Base-by-base conservation (phyloP, 1,140 invertebrate genomes). In the Polypedilum vanderplanki region DNA sequence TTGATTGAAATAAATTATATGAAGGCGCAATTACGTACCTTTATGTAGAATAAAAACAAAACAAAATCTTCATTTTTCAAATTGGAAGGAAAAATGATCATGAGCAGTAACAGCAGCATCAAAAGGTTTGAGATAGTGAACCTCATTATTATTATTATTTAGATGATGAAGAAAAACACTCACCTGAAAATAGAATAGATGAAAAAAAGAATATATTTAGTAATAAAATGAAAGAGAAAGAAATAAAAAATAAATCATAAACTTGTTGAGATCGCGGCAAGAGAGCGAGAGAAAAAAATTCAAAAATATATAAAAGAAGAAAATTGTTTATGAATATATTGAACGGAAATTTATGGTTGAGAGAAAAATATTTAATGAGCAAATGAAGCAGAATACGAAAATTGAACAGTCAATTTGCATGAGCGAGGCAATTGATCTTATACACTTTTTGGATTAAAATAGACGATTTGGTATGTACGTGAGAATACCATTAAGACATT, bases 391-490 rank as follows among this genome's bases (percentile, higher is more conserved):
- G 17, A 70, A 70, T 33, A 57, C 18, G 1, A 70, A 70, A 70
- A 70, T 70, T 70, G 65, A 18, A 9, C 9, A 18, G 20, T 70
- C 65, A 70, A 33, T 70, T 70, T 70, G 65, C 65, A 70, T 70
- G 18, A 70, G 17, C 18, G 65, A 18, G 8, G 8, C 20, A 70
- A 70, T 57, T 57, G 46, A 57, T 57, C 46, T 57, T 12, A n/a
- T n/a, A 57, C 46, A 57, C 24, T 33, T 33, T 33, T 33, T 33
- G 24, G 2, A 3, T 5, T 33, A 33, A 33, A 1, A 33, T 3
- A 3, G 5, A 33, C 5, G 24, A 33, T 33, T 33, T 33, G 24
- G 2, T 33, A 33, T 33, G 24, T 33, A 33, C 24, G 24, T 33
- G 24, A 33, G 24, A 33, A 33, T 33, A 5, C 24, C 5, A 33